Percentiles rank a stretch among this genome's conserved stretches.
phyloP scores from a whole-genome alignment of 2,797 vertebrate genomes.

The Microcaecilia unicolor region DNA sequence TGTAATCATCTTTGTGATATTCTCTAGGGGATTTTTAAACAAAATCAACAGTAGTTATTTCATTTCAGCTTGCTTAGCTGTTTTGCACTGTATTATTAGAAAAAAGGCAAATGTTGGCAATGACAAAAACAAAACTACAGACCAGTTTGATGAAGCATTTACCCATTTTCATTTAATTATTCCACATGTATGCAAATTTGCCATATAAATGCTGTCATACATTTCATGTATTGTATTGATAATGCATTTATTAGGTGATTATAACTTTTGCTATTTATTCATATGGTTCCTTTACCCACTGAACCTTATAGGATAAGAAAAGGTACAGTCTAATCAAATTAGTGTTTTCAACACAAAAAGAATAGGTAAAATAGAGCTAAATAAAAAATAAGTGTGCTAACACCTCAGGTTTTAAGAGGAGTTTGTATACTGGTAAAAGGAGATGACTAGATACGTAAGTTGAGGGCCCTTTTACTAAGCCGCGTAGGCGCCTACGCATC shows the following conservation, averaged over 20 bases:
- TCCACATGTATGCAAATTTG: constrained; percentile 35
- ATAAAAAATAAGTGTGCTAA: too few relatives aligned
- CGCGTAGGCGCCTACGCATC: too few relatives aligned
- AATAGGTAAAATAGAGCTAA: too few relatives aligned
- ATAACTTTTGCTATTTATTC: too few relatives aligned
- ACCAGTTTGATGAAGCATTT: constrained; percentile 27
- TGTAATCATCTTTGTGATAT: constrained; percentile 33
- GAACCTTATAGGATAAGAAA: too few relatives aligned
- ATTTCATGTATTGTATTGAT: constrained; percentile 22
- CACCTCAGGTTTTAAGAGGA: too few relatives aligned
- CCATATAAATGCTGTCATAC: constrained; percentile 32
- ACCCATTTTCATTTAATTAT: constrained; percentile 49
- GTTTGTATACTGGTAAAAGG: too few relatives aligned
- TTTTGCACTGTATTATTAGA: constrained; percentile 52
- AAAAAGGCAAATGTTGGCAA: constrained; percentile 31
- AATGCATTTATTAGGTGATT: constrained; percentile 17
- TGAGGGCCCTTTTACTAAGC: too few relatives aligned
- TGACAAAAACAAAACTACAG: constrained; percentile 12
- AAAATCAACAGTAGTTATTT: constrained; percentile 45
- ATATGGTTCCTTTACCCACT: too few relatives aligned
- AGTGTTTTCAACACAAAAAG: too few relatives aligned
- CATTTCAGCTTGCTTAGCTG: constrained; percentile 42
- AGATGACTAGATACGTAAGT: too few relatives aligned
- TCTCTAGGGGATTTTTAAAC: constrained; percentile 47
- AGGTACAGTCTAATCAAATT: too few relatives aligned